Conservation (phyloP, 2,113 vertebrate genomes). For the Urocolius indicus region DNA sequence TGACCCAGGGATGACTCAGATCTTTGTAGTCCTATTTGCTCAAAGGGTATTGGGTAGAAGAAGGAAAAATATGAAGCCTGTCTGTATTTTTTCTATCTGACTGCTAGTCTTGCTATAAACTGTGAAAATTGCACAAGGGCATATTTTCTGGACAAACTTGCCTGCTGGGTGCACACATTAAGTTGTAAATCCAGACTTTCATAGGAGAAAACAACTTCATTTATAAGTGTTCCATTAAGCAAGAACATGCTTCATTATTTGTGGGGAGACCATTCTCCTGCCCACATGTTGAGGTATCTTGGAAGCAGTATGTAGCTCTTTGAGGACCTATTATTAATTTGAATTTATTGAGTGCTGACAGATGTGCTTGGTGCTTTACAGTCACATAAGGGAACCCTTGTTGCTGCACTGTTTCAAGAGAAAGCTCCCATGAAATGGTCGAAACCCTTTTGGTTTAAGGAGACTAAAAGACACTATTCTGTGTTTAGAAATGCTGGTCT, state of each 20-base stretch:
- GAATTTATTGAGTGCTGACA: slow-evolving; percentile 61
- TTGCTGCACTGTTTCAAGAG: slow-evolving; percentile 9
- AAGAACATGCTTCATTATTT: slow-evolving; percentile 2
- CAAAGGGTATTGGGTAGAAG: not conserved
- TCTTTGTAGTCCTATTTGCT: not conserved
- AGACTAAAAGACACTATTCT: slow-evolving; percentile 15
- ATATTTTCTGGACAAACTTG: not conserved
- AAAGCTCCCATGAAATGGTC: slow-evolving; percentile 25
- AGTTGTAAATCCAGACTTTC: slow-evolving; percentile 37
- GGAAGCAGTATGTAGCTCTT: slow-evolving; percentile 26
- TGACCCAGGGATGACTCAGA: slow-evolving; percentile 10
- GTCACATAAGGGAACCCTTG: slow-evolving; percentile 52
- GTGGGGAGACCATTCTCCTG: slow-evolving; percentile 28
- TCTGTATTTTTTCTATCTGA: not conserved
- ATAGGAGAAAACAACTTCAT: slow-evolving; percentile 31
- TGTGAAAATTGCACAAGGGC: not conserved
- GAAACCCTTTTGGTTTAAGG: not conserved
- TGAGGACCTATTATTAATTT: slow-evolving; percentile 55
- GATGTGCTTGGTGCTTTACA: not conserved
- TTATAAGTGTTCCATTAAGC: slow-evolving; percentile 27
- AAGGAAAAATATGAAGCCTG: not conserved
- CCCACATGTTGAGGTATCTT: slow-evolving; percentile 14
- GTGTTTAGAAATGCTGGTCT: not conserved
- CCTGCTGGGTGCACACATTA: not conserved
- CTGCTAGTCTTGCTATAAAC: not conserved